Evolutionary conservation across 2,888 invertebrate species (phyloP), one percentile per base, ranked within the genome.

Genomic region (Papilio protenor): DNA sequence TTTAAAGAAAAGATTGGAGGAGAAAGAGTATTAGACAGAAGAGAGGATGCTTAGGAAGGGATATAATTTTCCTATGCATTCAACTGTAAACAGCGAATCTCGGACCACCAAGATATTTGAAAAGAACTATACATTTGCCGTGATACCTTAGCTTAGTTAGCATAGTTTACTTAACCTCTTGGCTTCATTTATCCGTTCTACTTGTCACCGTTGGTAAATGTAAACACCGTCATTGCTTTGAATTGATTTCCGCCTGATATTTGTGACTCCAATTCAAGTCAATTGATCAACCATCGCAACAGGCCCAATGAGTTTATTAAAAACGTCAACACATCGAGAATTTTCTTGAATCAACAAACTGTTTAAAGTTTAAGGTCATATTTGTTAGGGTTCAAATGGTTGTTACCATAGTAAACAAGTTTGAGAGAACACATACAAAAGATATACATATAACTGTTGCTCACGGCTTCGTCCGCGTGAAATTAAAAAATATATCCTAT

Each of bases 301-400:
- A n/a, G 64, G 18, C 1, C 23, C 66, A 66, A 66, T n/a, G 66
- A 66, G 40, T 66, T 66, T 64, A 64, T 18, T 64, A 33, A 1
- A 59, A 27, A 10, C 66, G 40, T 66, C 61, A 64, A 66, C n/a
- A 66, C 66, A 40, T 66, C 40, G 40, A 66, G 66, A 66, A 33
- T 64, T 64, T 64, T 64, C 33, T 61, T 27, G 1, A 27, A 64
- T 16, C 23, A 64, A 64, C 33, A 33, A 64, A 64, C 33, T 64
- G 18, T 40, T 66, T 66, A n/a, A 66, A 1, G 33, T 64, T 64
- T 33, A 27, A 33, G 33, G 66, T 40, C 66, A n/a, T 18, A 4
- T 61, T 40, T 40, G 40, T 66, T n/a, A 11, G n/a, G 40, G 33
- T 66, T 0, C 33, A 64, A 64, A 33, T 64, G 18, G 47, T 45